Conservation (phyloP, 1,140 invertebrate species). For the Drosophila setifemur region DNA sequence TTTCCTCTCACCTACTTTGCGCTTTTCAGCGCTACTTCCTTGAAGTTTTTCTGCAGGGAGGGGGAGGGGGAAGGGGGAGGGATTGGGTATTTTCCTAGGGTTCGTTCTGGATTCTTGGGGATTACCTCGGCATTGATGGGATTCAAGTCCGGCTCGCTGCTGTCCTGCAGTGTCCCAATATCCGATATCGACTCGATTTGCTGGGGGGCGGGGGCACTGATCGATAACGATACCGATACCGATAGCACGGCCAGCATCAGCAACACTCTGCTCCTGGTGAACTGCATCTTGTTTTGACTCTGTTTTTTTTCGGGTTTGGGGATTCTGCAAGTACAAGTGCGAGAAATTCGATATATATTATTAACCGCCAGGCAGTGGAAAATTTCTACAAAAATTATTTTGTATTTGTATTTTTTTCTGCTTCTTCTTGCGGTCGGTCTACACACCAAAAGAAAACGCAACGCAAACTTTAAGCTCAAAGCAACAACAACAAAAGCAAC, state of each 20-base stretch:
- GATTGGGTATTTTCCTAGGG: neutral
- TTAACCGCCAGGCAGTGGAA: no score
- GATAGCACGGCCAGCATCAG: constrained; percentile 44
- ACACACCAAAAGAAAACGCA: neutral
- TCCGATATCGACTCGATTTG: constrained; percentile 5
- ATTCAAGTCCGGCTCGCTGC: constrained; percentile 68
- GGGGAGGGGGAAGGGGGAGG: no score
- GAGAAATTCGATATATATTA: no score
- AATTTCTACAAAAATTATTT: neutral
- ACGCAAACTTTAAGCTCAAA: constrained; percentile 30
- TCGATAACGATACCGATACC: constrained; percentile 41
- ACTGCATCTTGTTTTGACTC: constrained; percentile 49
- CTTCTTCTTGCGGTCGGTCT: neutral
- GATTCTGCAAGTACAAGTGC: constrained; percentile 4
- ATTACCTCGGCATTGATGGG: constrained; percentile 80
- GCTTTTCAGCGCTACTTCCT: constrained; percentile 15
- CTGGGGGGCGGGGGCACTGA: constrained; percentile 42
- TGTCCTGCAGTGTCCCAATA: constrained; percentile 40
- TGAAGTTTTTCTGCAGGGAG: constrained; percentile 4
- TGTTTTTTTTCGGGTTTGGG: no score
- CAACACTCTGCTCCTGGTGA: constrained; percentile 44
- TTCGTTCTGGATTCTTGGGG: neutral
- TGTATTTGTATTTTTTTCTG: no score
- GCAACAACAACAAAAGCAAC: neutral
- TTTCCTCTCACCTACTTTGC: no score